phyloP scores from a whole-genome alignment of 2,888 invertebrate genomes.

The Tetramorium bicarinatum region DNA sequence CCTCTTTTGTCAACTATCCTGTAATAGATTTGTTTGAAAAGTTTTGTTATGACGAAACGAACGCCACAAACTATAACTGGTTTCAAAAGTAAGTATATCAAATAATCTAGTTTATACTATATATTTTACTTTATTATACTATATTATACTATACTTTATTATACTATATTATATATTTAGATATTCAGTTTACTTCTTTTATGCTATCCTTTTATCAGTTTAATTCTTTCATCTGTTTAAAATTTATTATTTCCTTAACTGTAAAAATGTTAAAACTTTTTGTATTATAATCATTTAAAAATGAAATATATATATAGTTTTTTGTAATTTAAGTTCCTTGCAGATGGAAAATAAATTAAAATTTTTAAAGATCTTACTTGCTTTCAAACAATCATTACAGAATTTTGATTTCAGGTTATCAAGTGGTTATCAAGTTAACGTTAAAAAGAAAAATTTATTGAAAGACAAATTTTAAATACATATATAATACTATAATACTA shows the following conservation, averaged over 20 bases:
- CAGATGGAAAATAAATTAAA: no score
- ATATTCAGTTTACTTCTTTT: not conserved
- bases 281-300: no score
- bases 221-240: no score
- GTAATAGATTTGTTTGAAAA: conserved; percentile 74
- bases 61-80: conserved; percentile 70
- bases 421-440: not conserved
- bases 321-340: no score
- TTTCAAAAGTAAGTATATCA: conserved; percentile 75
- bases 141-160: no score
- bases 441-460: not conserved
- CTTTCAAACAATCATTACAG: not conserved
- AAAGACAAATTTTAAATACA: not conserved
- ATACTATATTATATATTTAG: no score
- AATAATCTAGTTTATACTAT: conserved; percentile 2
- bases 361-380: not conserved
- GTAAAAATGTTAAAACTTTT: no score
- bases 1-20: conserved; percentile 57
- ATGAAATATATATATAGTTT: no score
- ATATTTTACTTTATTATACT: no score
- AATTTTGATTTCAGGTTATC: conserved; percentile 6
- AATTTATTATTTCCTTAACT: no score
- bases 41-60: conserved; percentile 61
- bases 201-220: not conserved
- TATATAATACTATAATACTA: not conserved